phyloP scores from a whole-genome alignment of 2,888 invertebrate species.

The Bimastos eiseni region DNA sequence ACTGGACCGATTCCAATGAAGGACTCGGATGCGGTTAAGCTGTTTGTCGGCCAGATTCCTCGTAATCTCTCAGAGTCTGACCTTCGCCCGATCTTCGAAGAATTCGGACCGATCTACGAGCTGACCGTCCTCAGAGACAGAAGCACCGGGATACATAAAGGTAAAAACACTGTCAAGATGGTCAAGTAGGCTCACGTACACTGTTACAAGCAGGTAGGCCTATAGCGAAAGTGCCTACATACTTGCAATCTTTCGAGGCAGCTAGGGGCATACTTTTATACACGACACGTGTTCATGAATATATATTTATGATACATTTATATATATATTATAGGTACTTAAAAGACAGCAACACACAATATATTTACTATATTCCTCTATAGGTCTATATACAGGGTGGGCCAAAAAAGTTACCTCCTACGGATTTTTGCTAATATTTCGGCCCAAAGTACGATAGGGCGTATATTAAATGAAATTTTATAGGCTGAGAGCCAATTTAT shows the following conservation, averaged over 20 bases:
- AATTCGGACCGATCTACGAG: slow-evolving; percentile 90
- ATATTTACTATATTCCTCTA: no score
- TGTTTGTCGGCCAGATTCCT: slow-evolving; percentile 91
- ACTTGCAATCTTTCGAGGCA: neutral
- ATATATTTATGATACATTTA: no score
- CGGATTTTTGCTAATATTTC: no score
- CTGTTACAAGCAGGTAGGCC: neutral
- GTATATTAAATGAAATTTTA: no score
- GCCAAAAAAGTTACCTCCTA: no score
- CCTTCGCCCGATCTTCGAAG: slow-evolving; percentile 85
- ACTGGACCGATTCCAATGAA: slow-evolving; percentile 58
- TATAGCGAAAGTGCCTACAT: neutral
- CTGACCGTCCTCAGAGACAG: slow-evolving; percentile 91
- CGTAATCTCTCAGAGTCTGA: slow-evolving; percentile 85
- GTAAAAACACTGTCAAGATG: slow-evolving; percentile 68
- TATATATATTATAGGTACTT: no score
- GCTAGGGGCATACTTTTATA: neutral
- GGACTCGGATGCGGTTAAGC: slow-evolving; percentile 72
- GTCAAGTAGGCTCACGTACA: neutral
- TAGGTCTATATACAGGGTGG: no score
- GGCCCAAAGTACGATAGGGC: no score
- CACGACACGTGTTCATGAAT: no score
- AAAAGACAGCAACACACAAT: neutral
- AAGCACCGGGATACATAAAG: slow-evolving; percentile 93
- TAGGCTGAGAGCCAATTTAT: no score